A percentile compares a stretch with the other conserved stretches of the same genome.
Evolutionary conservation across 2,113 vertebrate genomes (phyloP).

Genomic region (Greenwoodochromis staneri): DNA sequence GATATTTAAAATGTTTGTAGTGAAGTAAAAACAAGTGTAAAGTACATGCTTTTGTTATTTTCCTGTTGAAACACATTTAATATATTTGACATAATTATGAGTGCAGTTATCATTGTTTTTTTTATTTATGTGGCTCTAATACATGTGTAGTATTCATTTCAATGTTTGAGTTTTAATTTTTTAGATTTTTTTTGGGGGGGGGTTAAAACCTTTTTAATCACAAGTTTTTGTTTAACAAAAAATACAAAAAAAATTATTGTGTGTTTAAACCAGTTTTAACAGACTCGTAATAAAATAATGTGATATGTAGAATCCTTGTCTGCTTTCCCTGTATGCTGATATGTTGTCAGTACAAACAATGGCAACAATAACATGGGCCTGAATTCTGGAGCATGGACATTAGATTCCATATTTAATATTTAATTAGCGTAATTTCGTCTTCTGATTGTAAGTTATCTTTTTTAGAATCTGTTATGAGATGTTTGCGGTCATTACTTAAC

Average conservation of each 20-base stretch:
- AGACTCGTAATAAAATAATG: background rate
- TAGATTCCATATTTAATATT: background rate
- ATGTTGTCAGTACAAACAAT: background rate
- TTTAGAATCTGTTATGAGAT: background rate
- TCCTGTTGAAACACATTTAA: background rate
- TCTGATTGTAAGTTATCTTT: background rate
- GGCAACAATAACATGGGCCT: background rate
- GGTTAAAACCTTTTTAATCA: background rate
- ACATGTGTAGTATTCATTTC: background rate
- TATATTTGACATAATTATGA: background rate
- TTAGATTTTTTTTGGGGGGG: fast-evolving
- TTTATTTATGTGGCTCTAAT: background rate
- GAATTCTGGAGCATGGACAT: background rate
- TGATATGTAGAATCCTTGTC: background rate
- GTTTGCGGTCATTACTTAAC: background rate
- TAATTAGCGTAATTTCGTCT: background rate
- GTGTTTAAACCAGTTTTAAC: background rate
- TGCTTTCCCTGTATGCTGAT: background rate
- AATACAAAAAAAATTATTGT: background rate
- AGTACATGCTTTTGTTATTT: background rate
- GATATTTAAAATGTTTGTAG: background rate
- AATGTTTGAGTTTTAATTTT: background rate
- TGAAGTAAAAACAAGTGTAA: background rate
- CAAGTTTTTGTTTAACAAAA: background rate
- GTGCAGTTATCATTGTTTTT: background rate